phyloP scores from a whole-genome alignment of 2,888 invertebrate species.

The Rhamnusium bicolor region DNA sequence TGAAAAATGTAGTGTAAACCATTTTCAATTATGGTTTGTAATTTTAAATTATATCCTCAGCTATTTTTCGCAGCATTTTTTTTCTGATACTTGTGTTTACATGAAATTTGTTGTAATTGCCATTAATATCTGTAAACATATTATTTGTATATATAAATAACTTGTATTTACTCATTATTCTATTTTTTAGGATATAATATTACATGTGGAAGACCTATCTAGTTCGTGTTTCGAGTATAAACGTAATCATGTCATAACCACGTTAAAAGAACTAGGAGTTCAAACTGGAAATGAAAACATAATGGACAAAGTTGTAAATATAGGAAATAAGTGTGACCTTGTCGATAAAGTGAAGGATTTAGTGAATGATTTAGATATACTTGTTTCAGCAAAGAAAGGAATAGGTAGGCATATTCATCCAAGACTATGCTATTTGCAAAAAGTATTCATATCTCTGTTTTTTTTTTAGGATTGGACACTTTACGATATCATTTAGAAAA shows the following conservation, averaged over 20 bases:
- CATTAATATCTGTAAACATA: too few species aligned
- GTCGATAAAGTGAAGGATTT: constrained; percentile 54
- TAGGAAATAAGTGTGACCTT: constrained; percentile 84
- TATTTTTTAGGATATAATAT: constrained; percentile 79
- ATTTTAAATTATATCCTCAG: too few species aligned
- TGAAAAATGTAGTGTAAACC: too few species aligned
- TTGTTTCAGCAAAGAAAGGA: constrained; percentile 67
- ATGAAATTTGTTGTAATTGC: constrained; percentile 6
- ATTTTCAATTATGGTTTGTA: too few species aligned
- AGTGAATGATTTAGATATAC: constrained; percentile 54
- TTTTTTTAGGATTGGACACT: constrained; percentile 50
- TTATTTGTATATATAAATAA: too few species aligned
- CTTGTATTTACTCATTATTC: too few species aligned
- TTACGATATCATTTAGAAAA: constrained; percentile 51
- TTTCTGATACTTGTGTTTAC: too few species aligned
- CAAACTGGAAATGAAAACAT: constrained; percentile 68
- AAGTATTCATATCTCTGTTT: not conserved
- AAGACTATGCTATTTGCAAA: not conserved
- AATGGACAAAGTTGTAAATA: constrained; percentile 76
- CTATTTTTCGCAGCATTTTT: too few species aligned
- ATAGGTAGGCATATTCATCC: constrained; percentile 46
- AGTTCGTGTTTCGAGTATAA: constrained; percentile 82
- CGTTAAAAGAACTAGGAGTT: constrained; percentile 74
- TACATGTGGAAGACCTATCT: constrained; percentile 86
- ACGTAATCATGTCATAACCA: constrained; percentile 79